Conservation (phyloP, 2,113 vertebrate genomes). For the Crotalus viridis region DNA sequence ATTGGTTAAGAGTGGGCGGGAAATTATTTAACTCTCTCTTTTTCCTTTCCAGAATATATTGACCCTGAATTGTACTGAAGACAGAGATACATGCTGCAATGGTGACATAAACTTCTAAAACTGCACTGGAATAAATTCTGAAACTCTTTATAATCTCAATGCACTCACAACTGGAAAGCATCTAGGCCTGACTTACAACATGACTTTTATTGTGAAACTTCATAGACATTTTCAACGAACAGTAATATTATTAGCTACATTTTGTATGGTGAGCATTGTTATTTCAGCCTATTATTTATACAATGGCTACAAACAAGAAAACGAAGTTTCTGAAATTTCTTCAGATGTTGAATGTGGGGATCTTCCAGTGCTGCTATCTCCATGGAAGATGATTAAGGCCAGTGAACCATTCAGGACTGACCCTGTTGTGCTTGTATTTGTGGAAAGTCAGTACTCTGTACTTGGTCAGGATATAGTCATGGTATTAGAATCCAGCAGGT, state of each 20-base stretch:
- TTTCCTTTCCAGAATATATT: constrained; percentile 64
- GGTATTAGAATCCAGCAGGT: constrained; percentile 76
- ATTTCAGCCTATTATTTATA: constrained; percentile 81
- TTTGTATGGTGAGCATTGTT: constrained; percentile 79
- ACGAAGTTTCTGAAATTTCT: constrained; percentile 70
- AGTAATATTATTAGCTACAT: constrained; percentile 76
- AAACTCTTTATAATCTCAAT: constrained; percentile 54
- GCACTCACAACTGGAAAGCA: constrained; percentile 52
- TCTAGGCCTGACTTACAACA: constrained; percentile 57
- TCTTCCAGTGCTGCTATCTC: constrained; percentile 58
- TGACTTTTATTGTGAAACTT: constrained; percentile 80
- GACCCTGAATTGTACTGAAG: constrained; percentile 59
- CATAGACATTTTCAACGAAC: constrained; percentile 80
- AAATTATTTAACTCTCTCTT: constrained; percentile 30
- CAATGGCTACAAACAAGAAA: constrained; percentile 75
- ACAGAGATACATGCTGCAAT: constrained; percentile 70
- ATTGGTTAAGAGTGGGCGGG: background rate
- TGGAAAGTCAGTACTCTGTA: constrained; percentile 79
- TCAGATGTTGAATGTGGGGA: constrained; percentile 72
- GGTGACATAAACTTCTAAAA: constrained; percentile 75
- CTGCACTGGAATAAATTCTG: constrained; percentile 60
- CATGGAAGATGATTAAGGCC: constrained; percentile 61
- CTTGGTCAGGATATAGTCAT: constrained; percentile 80
- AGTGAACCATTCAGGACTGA: constrained; percentile 66
- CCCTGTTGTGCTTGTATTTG: constrained; percentile 76